These are phyloP conservation scores for Lepetodrilus schrolli DNA, from an alignment of 2,888 invertebrate species.

Conservation along the genomic window DNA sequence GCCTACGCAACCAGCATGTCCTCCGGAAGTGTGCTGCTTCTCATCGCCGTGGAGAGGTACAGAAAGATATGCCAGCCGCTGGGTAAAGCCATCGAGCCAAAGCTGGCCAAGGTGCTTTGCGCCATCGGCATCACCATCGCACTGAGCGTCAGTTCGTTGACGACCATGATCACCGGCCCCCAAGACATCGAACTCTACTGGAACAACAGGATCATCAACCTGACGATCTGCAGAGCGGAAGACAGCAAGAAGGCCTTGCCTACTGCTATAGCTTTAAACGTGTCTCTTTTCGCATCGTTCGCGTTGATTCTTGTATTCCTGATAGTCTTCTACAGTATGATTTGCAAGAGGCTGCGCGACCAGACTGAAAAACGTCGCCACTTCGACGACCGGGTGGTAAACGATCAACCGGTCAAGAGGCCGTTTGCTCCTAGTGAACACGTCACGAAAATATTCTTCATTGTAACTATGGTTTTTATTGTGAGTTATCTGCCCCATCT, in stretches of 20 bases:
- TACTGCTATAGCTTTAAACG: slow-evolving; percentile 18
- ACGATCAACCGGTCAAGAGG: not conserved
- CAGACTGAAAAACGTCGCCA: not conserved
- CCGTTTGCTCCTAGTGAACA: slow-evolving; percentile 13
- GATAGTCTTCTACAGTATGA: slow-evolving; percentile 4
- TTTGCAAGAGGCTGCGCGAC: not conserved
- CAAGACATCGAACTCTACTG: not conserved
- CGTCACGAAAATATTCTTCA: slow-evolving; percentile 26
- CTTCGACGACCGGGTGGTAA: not conserved
- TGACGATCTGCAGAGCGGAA: slow-evolving; percentile 10
- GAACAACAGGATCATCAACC: not conserved
- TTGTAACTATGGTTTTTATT: slow-evolving; percentile 26
- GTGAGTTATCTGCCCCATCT: slow-evolving; percentile 22
- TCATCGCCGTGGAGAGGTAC: slow-evolving; percentile 21
- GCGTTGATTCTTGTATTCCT: not conserved
- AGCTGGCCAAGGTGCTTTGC: not conserved
- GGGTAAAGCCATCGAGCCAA: not conserved
- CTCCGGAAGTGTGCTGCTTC: slow-evolving; percentile 3
- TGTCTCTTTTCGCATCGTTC: slow-evolving; percentile 7
- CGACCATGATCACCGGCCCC: slow-evolving; percentile 16
- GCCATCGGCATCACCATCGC: not conserved
- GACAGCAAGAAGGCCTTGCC: slow-evolving; percentile 1
- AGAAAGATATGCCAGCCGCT: slow-evolving; percentile 20
- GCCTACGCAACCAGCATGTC: slow-evolving; percentile 29
- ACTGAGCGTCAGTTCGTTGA: slow-evolving; percentile 14